phyloP scores from a whole-genome alignment of 1,140 invertebrate species.

The Magallana gigas region DNA sequence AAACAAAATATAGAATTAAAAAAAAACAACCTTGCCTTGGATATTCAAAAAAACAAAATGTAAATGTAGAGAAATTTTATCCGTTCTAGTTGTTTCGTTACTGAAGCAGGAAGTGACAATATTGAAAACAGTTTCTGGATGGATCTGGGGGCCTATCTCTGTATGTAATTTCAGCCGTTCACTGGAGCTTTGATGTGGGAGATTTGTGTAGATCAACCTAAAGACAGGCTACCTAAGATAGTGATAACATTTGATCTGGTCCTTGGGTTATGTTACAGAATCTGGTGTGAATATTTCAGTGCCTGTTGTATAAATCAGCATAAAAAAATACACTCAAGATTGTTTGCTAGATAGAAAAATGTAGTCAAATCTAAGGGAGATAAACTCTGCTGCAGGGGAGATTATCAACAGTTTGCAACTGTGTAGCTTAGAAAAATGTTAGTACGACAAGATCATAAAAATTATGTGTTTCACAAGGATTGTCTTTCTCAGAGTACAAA shows the following conservation, averaged over 20 bases:
- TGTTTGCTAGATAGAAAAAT: slow-evolving; percentile 19
- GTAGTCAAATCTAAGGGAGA: not conserved
- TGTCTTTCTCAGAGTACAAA: not conserved
- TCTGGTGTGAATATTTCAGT: not conserved
- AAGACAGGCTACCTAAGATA: slow-evolving; percentile 18
- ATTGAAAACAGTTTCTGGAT: not conserved
- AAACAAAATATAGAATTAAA: too few species aligned
- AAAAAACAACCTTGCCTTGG: too few species aligned
- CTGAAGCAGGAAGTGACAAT: not conserved
- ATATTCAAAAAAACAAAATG: too few species aligned
- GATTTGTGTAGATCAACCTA: slow-evolving; percentile 12
- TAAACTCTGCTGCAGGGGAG: not conserved
- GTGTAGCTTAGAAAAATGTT: not conserved
- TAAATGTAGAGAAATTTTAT: not conserved
- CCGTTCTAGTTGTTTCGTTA: not conserved
- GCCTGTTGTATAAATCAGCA: slow-evolving; percentile 25
- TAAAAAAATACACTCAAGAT: not conserved
- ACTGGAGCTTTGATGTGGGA: not conserved
- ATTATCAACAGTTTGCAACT: not conserved
- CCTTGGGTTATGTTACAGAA: slow-evolving; percentile 20
- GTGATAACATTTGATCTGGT: slow-evolving; percentile 37
- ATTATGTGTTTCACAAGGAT: not conserved
- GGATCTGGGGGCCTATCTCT: slow-evolving; percentile 11
- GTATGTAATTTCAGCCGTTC: not conserved
- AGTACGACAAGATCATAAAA: not conserved